phyloP scores from a whole-genome alignment of 2,113 vertebrate genomes.

The Percina caprodes region DNA sequence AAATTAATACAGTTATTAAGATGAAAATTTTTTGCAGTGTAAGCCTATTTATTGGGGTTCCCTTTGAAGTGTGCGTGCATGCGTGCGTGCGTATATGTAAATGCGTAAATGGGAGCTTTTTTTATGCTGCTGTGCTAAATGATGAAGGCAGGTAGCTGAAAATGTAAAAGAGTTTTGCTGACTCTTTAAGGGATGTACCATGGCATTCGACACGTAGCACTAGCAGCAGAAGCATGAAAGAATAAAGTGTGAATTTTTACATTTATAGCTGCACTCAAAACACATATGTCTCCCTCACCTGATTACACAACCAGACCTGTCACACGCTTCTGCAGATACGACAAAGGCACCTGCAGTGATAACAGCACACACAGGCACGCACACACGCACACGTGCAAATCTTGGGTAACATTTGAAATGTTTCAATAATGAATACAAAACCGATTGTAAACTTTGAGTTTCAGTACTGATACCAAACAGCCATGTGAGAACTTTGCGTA shows the following conservation, averaged over 20 bases:
- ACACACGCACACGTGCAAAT: background rate
- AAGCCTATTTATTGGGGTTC: conserved; percentile 57
- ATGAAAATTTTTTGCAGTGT: conserved; percentile 65
- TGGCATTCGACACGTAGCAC: background rate
- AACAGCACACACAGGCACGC: conserved; percentile 16
- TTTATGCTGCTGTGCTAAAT: conserved; percentile 7
- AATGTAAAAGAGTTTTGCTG: conserved; percentile 52
- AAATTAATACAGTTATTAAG: conserved; percentile 69
- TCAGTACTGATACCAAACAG: background rate
- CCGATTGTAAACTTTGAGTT: background rate
- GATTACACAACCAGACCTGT: conserved; percentile 5
- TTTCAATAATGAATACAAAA: background rate
- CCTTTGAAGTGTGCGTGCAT: conserved; percentile 24
- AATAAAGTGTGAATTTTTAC: background rate
- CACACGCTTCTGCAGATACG: conserved; percentile 52
- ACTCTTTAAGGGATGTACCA: conserved; percentile 33
- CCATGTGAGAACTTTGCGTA: no score
- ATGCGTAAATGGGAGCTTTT: conserved; percentile 17
- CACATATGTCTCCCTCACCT: conserved; percentile 26
- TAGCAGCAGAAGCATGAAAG: background rate
- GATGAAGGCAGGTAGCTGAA: conserved; percentile 17
- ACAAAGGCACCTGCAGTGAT: conserved; percentile 53
- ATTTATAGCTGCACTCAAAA: conserved; percentile 19
- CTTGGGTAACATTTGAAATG: background rate
- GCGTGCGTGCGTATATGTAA: no score